Conservation (phyloP, 1,140 invertebrate species). For the Mercenaria mercenaria region DNA sequence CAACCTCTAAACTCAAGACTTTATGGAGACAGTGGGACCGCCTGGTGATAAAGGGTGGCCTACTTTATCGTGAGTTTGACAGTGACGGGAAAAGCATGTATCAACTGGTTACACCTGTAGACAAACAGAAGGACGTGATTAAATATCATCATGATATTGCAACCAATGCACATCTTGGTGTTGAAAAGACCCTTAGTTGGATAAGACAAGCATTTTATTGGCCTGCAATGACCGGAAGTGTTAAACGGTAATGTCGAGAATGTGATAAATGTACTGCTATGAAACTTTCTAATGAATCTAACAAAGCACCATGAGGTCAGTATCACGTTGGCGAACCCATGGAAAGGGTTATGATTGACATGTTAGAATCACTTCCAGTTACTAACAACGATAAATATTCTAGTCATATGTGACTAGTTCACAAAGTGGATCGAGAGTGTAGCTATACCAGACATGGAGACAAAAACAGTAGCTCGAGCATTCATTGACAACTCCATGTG, state of each 20-base stretch:
- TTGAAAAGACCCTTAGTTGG: background rate
- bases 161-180: background rate
- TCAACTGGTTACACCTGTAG: background rate
- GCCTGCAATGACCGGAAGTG: constrained; percentile 1
- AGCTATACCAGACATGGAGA: background rate
- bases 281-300: constrained; percentile 15
- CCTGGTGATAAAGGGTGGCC: background rate
- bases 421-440: constrained; percentile 44
- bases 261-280: constrained; percentile 39
- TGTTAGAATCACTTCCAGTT: constrained; percentile 21
- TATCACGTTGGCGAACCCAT: background rate
- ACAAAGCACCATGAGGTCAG: constrained; percentile 16
- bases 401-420: constrained; percentile 25
- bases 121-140: background rate
- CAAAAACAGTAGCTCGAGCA: constrained; percentile 13
- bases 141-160: background rate
- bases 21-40: constrained; percentile 35
- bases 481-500: constrained; percentile 26
- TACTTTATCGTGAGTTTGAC: background rate
- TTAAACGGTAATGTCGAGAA: background rate
- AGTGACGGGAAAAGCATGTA: background rate
- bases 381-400: constrained; percentile 37
- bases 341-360: constrained; percentile 37
- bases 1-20: background rate
- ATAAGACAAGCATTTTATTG: background rate